Percentiles rank a stretch among this genome's conserved stretches.
Conservation (phyloP, 1,140 invertebrate genomes). For the Coelopa frigida region DNA sequence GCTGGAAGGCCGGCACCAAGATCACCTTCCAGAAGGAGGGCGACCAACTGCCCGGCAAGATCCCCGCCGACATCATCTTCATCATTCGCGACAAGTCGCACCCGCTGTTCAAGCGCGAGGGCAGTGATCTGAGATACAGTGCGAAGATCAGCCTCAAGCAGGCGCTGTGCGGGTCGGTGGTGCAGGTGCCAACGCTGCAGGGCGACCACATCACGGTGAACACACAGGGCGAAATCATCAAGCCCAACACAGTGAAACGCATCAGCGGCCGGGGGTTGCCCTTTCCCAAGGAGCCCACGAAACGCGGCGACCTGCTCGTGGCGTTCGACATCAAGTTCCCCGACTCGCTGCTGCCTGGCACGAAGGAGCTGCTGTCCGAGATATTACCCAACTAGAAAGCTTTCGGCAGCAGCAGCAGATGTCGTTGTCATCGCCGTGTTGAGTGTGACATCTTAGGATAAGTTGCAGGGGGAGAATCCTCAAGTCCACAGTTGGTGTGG, state of each 20-base stretch:
- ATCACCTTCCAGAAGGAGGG: slow-evolving; percentile 93
- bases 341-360: slow-evolving; percentile 56
- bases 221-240: slow-evolving; percentile 67
- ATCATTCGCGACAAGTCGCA: slow-evolving; percentile 91
- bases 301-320: slow-evolving; percentile 79
- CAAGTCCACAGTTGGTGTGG: no score
- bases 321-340: slow-evolving; percentile 89
- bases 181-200: slow-evolving; percentile 74
- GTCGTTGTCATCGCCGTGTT: no score
- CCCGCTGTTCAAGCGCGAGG: slow-evolving; percentile 75
- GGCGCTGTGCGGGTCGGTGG: slow-evolving; percentile 68
- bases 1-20: slow-evolving; percentile 93
- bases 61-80: slow-evolving; percentile 94
- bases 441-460: no score
- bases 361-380: slow-evolving; percentile 67
- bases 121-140: slow-evolving; percentile 73
- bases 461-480: no score
- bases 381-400: slow-evolving; percentile 57
- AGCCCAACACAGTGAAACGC: slow-evolving; percentile 68
- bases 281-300: slow-evolving; percentile 71
- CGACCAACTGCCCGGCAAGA: slow-evolving; percentile 76
- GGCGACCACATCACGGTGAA: slow-evolving; percentile 65
- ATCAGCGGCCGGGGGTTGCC: slow-evolving; percentile 79
- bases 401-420: no score
- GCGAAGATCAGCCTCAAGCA: slow-evolving; percentile 73